Evolutionary conservation across 2,888 invertebrate species (phyloP).

Genomic region (Tiphia femorata): DNA sequence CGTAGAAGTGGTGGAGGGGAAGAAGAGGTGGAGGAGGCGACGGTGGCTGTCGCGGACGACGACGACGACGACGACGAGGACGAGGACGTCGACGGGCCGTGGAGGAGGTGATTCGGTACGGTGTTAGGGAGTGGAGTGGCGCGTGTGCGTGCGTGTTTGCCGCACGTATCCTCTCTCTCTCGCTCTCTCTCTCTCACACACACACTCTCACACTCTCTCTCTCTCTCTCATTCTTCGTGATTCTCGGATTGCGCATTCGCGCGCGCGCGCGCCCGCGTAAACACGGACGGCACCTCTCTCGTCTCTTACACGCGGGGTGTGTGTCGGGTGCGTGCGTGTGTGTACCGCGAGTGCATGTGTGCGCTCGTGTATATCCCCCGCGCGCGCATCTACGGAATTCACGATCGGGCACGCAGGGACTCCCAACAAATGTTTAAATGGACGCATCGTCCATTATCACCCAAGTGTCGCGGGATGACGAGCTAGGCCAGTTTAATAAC

Average conservation of each 20-base stretch:
- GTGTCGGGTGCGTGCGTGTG: conserved; percentile 29
- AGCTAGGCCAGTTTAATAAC: conserved; percentile 85
- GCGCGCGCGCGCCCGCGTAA: conserved; percentile 17
- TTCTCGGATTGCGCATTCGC: neutral
- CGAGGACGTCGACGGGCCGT: conserved; percentile 16
- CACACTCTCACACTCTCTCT: too few relatives aligned
- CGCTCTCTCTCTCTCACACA: too few relatives aligned
- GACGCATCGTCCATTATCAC: conserved; percentile 99
- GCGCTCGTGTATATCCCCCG: conserved; percentile 32
- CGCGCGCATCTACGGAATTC: conserved; percentile 61
- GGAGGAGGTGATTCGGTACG: conserved; percentile 31
- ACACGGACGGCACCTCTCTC: too few relatives aligned
- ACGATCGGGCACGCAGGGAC: conserved; percentile 60
- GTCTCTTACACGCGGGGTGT: too few relatives aligned
- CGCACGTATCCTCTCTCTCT: conserved; percentile 5
- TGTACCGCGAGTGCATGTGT: conserved; percentile 23
- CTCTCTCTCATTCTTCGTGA: conserved; percentile 6
- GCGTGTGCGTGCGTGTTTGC: conserved; percentile 24
- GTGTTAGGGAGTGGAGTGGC: conserved; percentile 14
- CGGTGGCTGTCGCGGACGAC: too few relatives aligned
- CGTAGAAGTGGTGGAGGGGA: conserved; percentile 9
- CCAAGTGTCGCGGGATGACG: conserved; percentile 98
- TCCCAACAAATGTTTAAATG: conserved; percentile 83
- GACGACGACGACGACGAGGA: neutral
- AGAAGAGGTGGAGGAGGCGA: neutral